Evolutionary conservation across 2,888 invertebrate species (phyloP).

Genomic region (Aporophyla nigra): DNA sequence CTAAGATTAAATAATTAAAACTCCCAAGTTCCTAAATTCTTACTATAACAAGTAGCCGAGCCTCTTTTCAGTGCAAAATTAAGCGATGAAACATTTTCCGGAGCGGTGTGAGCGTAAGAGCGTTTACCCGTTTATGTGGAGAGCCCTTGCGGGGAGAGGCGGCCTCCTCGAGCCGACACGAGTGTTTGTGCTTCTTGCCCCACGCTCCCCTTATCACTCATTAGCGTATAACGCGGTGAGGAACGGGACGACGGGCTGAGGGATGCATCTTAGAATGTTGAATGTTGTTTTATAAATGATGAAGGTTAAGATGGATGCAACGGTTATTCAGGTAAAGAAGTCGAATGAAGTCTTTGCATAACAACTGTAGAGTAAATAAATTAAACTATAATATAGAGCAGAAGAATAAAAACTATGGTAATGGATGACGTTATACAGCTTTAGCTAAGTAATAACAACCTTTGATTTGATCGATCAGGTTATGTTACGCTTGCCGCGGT

Average conservation of each 20-base stretch:
- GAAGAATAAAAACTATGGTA: neutral
- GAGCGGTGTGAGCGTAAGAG: constrained; percentile 66
- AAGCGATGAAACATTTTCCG: constrained; percentile 76
- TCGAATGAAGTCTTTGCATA: neutral
- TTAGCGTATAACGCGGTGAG: constrained; percentile 55
- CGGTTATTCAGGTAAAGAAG: neutral
- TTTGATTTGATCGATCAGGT: too few species aligned
- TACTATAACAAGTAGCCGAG: constrained; percentile 6
- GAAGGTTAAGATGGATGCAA: neutral
- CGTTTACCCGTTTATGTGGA: constrained; percentile 77
- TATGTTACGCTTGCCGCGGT: too few species aligned
- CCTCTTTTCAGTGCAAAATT: constrained; percentile 66
- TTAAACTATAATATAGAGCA: too few species aligned
- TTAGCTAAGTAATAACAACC: too few species aligned
- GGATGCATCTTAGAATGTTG: constrained; percentile 24
- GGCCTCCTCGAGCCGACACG: constrained; percentile 63
- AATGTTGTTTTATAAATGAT: constrained; percentile 5
- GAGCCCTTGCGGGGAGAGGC: constrained; percentile 71
- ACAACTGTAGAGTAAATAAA: neutral
- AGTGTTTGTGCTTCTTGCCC: constrained; percentile 76
- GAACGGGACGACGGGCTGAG: neutral
- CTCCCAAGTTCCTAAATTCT: constrained; percentile 9
- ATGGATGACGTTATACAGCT: neutral
- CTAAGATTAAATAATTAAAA: constrained; percentile 13
- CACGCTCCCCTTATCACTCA: constrained; percentile 62